Percentiles rank a stretch among this genome's conserved stretches.
Conservation (phyloP, 2,888 invertebrate species). For the Acanthococcus lagerstroemiae region DNA sequence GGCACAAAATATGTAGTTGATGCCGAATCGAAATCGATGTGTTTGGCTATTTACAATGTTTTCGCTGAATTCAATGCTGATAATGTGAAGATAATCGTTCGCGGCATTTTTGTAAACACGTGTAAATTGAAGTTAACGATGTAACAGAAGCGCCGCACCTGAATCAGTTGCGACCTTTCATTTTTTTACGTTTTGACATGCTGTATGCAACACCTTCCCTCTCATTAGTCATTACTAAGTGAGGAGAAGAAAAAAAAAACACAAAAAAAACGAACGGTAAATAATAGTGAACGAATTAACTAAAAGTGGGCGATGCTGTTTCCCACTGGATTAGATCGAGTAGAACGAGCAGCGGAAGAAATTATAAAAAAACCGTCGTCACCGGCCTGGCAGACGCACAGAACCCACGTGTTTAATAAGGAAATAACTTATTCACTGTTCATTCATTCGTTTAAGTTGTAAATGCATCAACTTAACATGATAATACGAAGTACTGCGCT, state of each 20-base stretch:
- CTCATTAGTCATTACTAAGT: neutral
- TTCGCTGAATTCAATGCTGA: no score
- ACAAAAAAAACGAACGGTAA: neutral
- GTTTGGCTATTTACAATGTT: no score
- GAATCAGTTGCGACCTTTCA: no score
- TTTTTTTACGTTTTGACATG: no score
- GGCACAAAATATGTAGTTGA: no score
- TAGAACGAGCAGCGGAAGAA: neutral
- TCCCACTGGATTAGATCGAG: neutral
- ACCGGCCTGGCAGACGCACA: neutral
- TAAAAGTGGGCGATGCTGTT: neutral
- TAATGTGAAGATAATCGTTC: no score
- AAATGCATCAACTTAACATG: neutral
- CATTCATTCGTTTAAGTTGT: neutral
- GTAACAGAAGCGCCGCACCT: no score
- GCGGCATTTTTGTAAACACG: no score
- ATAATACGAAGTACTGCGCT: neutral
- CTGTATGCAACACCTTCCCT: no score
- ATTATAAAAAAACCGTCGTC: neutral
- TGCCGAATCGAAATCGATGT: no score
- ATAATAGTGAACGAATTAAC: no score
- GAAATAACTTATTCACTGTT: slow-evolving; percentile 19
- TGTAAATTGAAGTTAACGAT: no score
- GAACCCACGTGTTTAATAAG: slow-evolving; percentile 25
- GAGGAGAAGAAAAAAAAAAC: neutral